phyloP scores from a whole-genome alignment of 1,140 invertebrate species.

The Meloidogyne chitwoodi region DNA sequence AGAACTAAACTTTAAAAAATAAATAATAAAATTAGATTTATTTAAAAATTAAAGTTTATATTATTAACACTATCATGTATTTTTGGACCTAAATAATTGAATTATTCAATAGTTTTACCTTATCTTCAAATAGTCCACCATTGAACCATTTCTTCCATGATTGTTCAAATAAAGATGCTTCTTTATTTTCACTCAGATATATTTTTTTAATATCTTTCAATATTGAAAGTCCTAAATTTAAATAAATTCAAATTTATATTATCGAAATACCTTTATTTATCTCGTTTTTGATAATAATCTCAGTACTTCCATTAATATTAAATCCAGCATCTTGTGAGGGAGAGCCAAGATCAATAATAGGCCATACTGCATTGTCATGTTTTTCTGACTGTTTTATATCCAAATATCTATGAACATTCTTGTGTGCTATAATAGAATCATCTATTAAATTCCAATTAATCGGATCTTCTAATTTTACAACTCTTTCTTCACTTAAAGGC shows the following conservation, averaged over 20 bases:
- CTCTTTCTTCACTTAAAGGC: background rate
- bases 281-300: background rate
- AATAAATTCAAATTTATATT: no score
- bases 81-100: no score
- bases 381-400: no score
- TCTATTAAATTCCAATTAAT: no score
- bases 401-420: no score
- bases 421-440: background rate
- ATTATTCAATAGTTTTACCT: no score
- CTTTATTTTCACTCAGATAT: background rate
- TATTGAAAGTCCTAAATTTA: no score
- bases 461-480: background rate
- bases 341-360: background rate
- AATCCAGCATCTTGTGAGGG: background rate
- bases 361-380: background rate
- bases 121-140: background rate
- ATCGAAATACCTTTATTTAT: background rate
- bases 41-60: no score
- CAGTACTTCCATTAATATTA: background rate
- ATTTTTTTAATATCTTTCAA: background rate
- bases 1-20: no score
- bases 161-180: background rate
- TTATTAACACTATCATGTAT: no score
- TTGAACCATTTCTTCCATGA: background rate
- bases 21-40: no score